Base-by-base conservation (phyloP, 2,113 vertebrate species). In the Gnathonemus longibarbis region DNA sequence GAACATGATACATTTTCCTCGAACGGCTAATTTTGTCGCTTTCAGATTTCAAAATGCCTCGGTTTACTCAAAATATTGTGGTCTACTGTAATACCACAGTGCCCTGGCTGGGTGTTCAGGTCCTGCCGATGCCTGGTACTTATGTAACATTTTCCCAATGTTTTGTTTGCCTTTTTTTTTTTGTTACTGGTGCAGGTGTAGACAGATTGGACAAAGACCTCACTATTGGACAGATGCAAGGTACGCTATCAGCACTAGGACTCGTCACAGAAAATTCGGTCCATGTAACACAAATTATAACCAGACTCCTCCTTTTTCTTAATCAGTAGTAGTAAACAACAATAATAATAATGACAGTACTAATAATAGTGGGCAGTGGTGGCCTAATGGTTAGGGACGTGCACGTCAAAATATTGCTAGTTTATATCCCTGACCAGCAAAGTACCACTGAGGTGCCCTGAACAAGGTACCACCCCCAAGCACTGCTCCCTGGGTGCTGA, bases 201-300 rank as follows among this genome's bases (percentile, higher is more conserved):
- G 98, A 99, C 95, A 96, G 98, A 91, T 96, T 99, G 94, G 98
- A 99, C 95, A 99, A 99, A 97, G 98, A 99, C 93, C 97, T 99
- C 87, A 99, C 98, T 62, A 99, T 99, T 93, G 98, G 98, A 93
- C 98, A 99, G 93, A 99, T 99, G 98, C 98, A 99, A 96, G 98
- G 98, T 99, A 94, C 94, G 45, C 31, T 24, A 2, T 56, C 49
- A 53, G 27, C n/a, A 27, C 50, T 56, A 6, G 11, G 2, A 80
- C 74, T 17, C 3, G 19, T 17, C 27, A n/a, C 15, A 9, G 74
- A 39, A 5, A 13, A 77, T 84, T 84, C 31, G 35, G 46, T n/a
- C 5, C 46, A 80, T 80, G 10, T 42, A 80, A 39, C 74, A 77
- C 70, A 80, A 80, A 80, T 80, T 80, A 19, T 19, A 35, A 42